A percentile compares a stretch with the other conserved stretches of the same genome.
Evolutionary conservation across 2,888 invertebrate genomes (phyloP).

Genomic region (Drosophila bunnanda): DNA sequence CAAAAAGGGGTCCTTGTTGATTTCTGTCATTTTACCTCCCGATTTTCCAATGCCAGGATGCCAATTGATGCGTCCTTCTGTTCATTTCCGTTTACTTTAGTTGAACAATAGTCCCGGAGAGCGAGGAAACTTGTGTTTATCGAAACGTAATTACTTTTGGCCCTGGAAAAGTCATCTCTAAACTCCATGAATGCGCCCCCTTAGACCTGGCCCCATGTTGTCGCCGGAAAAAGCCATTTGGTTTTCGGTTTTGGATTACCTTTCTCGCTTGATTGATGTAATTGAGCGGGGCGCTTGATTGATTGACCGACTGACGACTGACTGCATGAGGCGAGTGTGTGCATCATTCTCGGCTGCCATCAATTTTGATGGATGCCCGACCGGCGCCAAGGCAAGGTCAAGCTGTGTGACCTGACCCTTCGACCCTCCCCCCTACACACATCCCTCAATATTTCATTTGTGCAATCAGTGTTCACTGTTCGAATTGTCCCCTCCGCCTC

Average conservation of each 20-base stretch:
- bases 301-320: constrained; percentile 43
- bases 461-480: constrained; percentile 41
- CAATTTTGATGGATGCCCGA: constrained; percentile 51
- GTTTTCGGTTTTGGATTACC: constrained; percentile 48
- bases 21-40: background rate
- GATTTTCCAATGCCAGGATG: constrained; percentile 1
- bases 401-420: constrained; percentile 29
- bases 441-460: constrained; percentile 40
- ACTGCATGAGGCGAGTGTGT: constrained; percentile 26
- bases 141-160: constrained; percentile 40
- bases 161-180: constrained; percentile 30
- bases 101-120: constrained; percentile 14
- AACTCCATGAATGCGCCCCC: background rate
- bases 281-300: constrained; percentile 43
- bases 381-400: constrained; percentile 40
- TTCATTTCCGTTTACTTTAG: constrained; percentile 5
- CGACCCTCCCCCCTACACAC: background rate
- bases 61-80: background rate
- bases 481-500: constrained; percentile 14
- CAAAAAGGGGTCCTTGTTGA: fast-evolving
- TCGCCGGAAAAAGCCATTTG: constrained; percentile 26
- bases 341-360: constrained; percentile 30
- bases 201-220: no score
- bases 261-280: constrained; percentile 47
- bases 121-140: constrained; percentile 31